Evolutionary conservation across 2,888 invertebrate genomes (phyloP).

Genomic region (Pandemis heparana): DNA sequence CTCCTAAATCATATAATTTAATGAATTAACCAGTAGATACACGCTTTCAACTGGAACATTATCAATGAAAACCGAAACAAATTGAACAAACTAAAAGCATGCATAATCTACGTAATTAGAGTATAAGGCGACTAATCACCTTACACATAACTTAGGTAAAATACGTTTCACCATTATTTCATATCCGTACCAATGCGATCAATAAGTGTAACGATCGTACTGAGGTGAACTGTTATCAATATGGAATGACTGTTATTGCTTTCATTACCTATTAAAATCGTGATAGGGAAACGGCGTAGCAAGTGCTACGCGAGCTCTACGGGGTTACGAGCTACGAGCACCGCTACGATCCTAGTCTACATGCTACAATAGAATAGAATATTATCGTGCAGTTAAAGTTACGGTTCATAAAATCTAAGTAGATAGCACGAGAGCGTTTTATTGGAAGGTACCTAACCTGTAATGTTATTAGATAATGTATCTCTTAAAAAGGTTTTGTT

Average conservation of each 20-base stretch:
- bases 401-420: constrained; percentile 33
- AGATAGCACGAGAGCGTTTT: constrained; percentile 31
- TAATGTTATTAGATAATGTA: constrained; percentile 28
- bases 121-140: no score
- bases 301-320: constrained; percentile 12
- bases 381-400: constrained; percentile 29
- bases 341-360: constrained; percentile 14
- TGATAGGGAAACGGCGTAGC: constrained; percentile 14
- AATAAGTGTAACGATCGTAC: not conserved
- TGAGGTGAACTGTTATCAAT: constrained; percentile 3
- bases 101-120: no score
- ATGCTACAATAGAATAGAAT: constrained; percentile 26
- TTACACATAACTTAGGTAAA: not conserved
- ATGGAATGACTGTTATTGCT: not conserved
- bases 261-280: constrained; percentile 2
- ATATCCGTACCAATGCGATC: not conserved
- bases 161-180: not conserved
- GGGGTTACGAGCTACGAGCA: constrained; percentile 18
- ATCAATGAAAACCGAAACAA: not conserved
- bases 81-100: not conserved
- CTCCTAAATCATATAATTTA: no score
- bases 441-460: constrained; percentile 27
- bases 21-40: no score
- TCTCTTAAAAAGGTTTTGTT: constrained; percentile 32
- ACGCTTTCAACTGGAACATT: no score